Base-by-base conservation (phyloP, 2,888 invertebrate genomes). In the Temnothorax ravouxi region DNA sequence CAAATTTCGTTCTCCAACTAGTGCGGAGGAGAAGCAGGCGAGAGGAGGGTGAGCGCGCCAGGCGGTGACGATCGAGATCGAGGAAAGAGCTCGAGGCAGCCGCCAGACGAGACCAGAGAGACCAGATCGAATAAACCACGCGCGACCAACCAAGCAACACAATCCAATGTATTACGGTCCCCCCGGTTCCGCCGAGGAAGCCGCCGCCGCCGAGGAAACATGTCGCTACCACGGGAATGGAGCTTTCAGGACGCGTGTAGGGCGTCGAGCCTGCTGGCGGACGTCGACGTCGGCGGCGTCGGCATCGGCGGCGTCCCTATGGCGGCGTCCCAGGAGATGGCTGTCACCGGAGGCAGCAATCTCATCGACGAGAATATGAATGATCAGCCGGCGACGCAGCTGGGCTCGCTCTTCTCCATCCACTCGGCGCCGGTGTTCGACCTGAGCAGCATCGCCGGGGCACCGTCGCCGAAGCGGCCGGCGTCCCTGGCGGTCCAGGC, bases 371-470 rank as follows among this genome's bases (percentile, higher is more conserved):
- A 94, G 90, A 94, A 94, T 86, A 93, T 93, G 94, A 92, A 93
- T 90, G 93, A 93, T 25, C 95, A 95, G 95, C 74, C 79, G 56
- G 79, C 79, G 47, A 96, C 96, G 64, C 95, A 95, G 89, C 95
- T 96, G 5, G 96, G 97, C 0, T 97, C 97, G 0, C 93, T 97
- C 66, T 95, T 97, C 92, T 97, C 97, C 18, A 96, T 97, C 88
- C 97, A 97, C 90, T 97, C 97, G 9, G 97, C 97, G 0, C 97
- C 97, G 29, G 95, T 93, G 76, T 95, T 92, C 92, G 95, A 93
- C 88, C 84, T 94, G 54, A 94, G 93, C 85, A 91, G 88, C 82
- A 89, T 85, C 18, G 94, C 93, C 86, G 91, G 91, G 66, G 76
- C 82, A 15, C 87, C 91, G 8, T 92, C 93, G 29, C 92, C 93